Conservation (phyloP, 2,888 invertebrate genomes). For the Dryobota labecula region DNA sequence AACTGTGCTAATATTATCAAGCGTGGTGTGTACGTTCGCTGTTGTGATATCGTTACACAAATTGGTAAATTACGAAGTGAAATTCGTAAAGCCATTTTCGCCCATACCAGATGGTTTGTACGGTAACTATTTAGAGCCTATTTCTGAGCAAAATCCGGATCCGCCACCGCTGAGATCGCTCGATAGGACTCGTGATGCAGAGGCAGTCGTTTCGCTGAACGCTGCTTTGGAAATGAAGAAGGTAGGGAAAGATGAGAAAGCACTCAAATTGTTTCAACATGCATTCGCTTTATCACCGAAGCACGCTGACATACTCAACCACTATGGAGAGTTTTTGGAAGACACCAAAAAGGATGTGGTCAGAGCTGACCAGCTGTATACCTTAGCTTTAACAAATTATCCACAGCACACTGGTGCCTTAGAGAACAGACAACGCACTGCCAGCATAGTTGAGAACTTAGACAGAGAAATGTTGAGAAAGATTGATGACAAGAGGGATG, state of each 20-base stretch:
- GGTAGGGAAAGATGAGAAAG: constrained; percentile 96
- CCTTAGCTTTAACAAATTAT: constrained; percentile 95
- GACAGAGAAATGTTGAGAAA: constrained; percentile 94
- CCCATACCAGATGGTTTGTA: constrained; percentile 85
- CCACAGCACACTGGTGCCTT: constrained; percentile 96
- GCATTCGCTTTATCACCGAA: constrained; percentile 97
- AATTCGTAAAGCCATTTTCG: constrained; percentile 83
- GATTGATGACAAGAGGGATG: constrained; percentile 96
- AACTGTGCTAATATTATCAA: constrained; percentile 85
- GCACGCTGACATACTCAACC: constrained; percentile 97
- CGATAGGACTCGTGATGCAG: constrained; percentile 87
- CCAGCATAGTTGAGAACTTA: constrained; percentile 96
- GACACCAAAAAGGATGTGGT: constrained; percentile 95
- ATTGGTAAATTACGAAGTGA: constrained; percentile 82
- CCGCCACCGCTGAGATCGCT: constrained; percentile 66
- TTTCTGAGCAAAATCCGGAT: constrained; percentile 73
- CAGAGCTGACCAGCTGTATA: constrained; percentile 97
- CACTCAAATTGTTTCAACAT: constrained; percentile 96
- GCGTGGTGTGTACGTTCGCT: constrained; percentile 84
- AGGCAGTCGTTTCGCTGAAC: constrained; percentile 96
- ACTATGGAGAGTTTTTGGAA: constrained; percentile 98
- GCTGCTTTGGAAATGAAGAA: constrained; percentile 96
- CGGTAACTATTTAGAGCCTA: constrained; percentile 82
- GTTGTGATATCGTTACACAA: constrained; percentile 84
- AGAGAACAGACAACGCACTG: constrained; percentile 95